Evolutionary conservation across 1,140 invertebrate species (phyloP).

Genomic region (Papilio helenus): DNA sequence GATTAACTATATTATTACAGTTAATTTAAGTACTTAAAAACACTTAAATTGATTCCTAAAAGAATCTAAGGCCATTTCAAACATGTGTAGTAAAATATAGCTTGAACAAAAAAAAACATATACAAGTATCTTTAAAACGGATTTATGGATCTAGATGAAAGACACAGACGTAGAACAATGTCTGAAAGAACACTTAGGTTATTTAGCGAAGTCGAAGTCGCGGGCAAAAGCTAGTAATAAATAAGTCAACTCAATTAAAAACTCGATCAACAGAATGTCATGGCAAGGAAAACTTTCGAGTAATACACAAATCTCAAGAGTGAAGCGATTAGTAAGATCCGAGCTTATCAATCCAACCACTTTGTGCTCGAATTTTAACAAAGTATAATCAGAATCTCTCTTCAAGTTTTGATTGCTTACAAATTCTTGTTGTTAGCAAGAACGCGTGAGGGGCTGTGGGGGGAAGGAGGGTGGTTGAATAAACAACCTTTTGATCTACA

Average conservation of each 20-base stretch:
- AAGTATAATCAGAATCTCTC: constrained; percentile 41
- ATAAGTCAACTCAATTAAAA: constrained; percentile 5
- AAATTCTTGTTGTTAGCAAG: constrained; percentile 48
- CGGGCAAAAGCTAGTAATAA: background rate
- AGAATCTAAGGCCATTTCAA: too few species aligned
- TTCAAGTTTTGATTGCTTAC: constrained; percentile 55
- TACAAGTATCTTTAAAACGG: too few species aligned
- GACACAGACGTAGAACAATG: too few species aligned
- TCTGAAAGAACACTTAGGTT: too few species aligned
- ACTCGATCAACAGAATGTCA: constrained; percentile 18
- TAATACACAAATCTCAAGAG: constrained; percentile 15
- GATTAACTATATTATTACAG: too few species aligned
- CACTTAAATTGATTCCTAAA: too few species aligned
- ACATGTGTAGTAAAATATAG: too few species aligned
- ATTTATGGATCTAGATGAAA: too few species aligned
- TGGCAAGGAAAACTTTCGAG: background rate
- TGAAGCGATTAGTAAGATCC: background rate
- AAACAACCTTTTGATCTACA: constrained; percentile 48
- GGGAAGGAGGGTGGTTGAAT: constrained; percentile 33
- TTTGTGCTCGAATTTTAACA: constrained; percentile 31
- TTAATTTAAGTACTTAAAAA: too few species aligned
- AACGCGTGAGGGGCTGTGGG: background rate
- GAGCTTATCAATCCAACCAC: constrained; percentile 30
- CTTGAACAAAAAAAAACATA: too few species aligned
- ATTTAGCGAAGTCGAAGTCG: too few species aligned